Base-by-base conservation (phyloP, 2,113 vertebrate species). In the Pogonocichla stellata region DNA sequence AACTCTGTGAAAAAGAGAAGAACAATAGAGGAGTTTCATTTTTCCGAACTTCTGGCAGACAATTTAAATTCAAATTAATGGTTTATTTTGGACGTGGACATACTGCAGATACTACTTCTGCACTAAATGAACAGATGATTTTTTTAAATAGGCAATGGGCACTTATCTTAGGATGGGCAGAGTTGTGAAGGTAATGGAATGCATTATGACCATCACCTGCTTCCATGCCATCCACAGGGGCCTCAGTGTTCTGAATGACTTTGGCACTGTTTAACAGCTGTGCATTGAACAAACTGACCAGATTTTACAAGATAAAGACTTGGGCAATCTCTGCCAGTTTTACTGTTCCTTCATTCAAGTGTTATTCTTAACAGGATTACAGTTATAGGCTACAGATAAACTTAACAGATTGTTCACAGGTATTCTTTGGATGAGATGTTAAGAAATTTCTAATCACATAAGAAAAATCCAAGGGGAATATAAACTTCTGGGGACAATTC, bases 1-100 rank as follows among this genome's bases (percentile, higher is more conserved):
- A 99, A 98, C 95, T 99, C 99, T 99, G 96, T 36, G 31, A 62
- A 58, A 85, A 97, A 75, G 33, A 79, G 48, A 88, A 86, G 9
- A 69, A 81, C 5, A 72, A 80, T 85, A 74, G 24, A 56, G 6
- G 20, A 74, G 5, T 70, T 79, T 88, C 24, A 18, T 64, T 75
- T 47, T 78, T 47, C 77, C 66, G 8, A 89, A 81, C 25, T 74
- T 81, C 61, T 64, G 22, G 25, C 18, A 78, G 40, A 56, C n/a
- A 57, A 36, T 83, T 88, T 73, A 83, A 90, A 93, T 66, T 31
- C 19, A 80, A 22, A 88, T 77, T 71, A 88, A 26, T 12, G 51
- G 29, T 71, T 91, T 54, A 66, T 66, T 90, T 80, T 70, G 33
- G 71, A 72, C 26, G 38, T 19, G 51, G 0, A 0, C 48, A 45